Conservation (phyloP, 2,113 vertebrate species). For the Hassar affinis region DNA sequence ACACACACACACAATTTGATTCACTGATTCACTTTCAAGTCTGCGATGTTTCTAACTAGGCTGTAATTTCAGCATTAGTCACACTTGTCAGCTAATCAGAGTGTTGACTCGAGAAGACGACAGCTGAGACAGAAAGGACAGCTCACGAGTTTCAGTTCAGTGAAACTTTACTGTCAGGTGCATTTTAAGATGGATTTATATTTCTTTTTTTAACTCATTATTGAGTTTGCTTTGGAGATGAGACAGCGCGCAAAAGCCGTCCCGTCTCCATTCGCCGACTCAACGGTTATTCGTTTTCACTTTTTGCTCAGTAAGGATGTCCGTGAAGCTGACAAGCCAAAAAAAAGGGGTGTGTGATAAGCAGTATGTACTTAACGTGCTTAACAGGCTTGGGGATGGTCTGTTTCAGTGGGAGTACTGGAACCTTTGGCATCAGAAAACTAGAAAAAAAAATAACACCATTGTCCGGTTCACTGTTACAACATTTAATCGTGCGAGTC, state of each 20-base stretch:
- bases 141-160: neutral
- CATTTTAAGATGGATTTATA: neutral
- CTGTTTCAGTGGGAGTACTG: neutral
- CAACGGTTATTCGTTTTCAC: neutral
- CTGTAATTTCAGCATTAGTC: constrained; percentile 45
- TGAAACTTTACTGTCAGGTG: constrained; percentile 3
- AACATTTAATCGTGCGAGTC: neutral
- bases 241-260: neutral
- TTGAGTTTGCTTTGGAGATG: neutral
- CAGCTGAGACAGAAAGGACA: constrained; percentile 34
- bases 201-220: neutral
- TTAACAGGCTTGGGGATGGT: neutral
- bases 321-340: neutral
- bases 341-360: neutral
- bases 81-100: constrained; percentile 41
- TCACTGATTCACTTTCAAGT: constrained; percentile 39
- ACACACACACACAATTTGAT: constrained; percentile 16
- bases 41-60: constrained; percentile 35
- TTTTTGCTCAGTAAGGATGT: neutral
- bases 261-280: neutral
- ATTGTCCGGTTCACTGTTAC: neutral
- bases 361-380: neutral
- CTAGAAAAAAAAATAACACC: neutral
- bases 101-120: constrained; percentile 13
- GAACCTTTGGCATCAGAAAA: neutral